phyloP scores from a whole-genome alignment of 2,113 vertebrate genomes.

The Malurus alboscapulatus region DNA sequence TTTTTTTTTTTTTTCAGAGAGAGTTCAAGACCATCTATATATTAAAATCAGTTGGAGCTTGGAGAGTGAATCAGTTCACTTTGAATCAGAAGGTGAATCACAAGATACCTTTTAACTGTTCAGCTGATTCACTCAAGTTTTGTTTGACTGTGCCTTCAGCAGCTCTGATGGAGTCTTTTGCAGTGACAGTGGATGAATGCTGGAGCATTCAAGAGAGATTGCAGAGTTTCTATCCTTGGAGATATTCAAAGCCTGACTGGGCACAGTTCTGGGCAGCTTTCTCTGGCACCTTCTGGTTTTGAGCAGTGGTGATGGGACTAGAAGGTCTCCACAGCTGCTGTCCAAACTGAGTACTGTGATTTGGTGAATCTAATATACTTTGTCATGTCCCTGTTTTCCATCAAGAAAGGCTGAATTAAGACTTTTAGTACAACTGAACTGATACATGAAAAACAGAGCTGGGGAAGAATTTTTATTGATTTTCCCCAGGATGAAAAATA shows the following conservation, averaged over 20 bases:
- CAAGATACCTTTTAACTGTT: not conserved
- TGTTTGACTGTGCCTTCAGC: not conserved
- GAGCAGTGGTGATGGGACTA: not conserved
- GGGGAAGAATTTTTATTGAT: not conserved
- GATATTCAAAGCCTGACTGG: not conserved
- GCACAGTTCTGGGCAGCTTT: not conserved
- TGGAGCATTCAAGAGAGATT: not conserved
- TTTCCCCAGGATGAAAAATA: not conserved
- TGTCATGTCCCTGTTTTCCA: not conserved
- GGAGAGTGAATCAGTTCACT: not conserved
- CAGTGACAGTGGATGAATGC: not conserved
- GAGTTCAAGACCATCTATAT: not conserved
- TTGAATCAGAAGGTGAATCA: not conserved
- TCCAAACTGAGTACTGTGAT: not conserved
- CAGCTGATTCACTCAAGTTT: not conserved
- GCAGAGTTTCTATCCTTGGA: not conserved
- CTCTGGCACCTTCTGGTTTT: not conserved
- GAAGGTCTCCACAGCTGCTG: not conserved
- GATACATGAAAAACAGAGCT: not conserved
- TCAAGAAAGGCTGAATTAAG: not conserved
- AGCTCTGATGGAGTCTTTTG: not conserved
- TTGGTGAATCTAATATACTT: not conserved
- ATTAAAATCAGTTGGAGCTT: not conserved
- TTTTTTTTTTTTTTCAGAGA: not conserved
- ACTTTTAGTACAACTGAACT: not conserved